phyloP scores from a whole-genome alignment of 2,113 vertebrate species.

The Chaetura pelagica region DNA sequence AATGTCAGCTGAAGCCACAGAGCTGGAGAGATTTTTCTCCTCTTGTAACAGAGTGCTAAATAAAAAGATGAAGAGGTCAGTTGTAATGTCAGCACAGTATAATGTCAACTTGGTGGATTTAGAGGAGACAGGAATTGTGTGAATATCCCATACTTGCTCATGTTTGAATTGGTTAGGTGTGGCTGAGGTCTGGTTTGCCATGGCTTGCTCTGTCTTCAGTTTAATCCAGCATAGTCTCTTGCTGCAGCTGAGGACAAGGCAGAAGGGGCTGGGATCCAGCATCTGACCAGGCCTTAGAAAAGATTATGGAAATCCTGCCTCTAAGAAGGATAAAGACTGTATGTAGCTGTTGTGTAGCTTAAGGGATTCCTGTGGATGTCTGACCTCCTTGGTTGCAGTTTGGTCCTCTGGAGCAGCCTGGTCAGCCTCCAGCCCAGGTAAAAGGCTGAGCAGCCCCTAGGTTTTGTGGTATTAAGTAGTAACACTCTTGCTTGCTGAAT shows the following conservation, averaged over 20 bases:
- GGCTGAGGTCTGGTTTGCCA: neutral
- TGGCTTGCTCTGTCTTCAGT: neutral
- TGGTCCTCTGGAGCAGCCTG: neutral
- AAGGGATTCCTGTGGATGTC: neutral
- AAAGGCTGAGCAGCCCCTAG: rapidly evolving
- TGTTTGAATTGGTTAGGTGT: neutral
- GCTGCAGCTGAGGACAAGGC: neutral
- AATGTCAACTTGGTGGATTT: rapidly evolving
- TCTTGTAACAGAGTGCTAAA: neutral
- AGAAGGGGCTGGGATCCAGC: neutral
- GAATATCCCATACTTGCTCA: neutral
- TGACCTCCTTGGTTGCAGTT: neutral
- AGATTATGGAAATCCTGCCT: neutral
- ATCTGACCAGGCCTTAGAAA: neutral
- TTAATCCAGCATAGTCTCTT: rapidly evolving
- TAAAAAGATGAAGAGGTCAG: neutral
- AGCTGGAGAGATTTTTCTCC: neutral
- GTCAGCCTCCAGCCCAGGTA: neutral
- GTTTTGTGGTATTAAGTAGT: rapidly evolving
- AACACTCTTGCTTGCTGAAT: neutral
- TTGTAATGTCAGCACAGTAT: rapidly evolving
- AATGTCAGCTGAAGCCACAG: neutral
- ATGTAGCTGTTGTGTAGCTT: neutral
- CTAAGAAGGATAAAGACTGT: neutral
- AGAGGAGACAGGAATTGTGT: neutral